Percentiles rank a stretch among this genome's conserved stretches.
Conservation (phyloP, 1,140 invertebrate genomes). For the Plectrocnemia conspersa region DNA sequence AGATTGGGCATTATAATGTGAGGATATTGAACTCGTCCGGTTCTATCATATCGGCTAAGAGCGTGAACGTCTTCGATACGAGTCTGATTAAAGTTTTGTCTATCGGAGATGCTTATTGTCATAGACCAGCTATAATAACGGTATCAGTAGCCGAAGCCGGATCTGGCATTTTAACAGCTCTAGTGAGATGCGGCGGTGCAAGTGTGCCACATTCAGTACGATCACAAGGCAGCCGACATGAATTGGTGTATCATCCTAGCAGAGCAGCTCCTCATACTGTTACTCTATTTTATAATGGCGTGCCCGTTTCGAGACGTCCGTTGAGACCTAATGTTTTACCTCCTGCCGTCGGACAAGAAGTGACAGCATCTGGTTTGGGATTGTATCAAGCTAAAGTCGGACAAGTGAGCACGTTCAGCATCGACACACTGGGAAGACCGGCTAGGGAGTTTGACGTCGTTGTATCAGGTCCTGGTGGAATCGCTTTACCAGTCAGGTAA, state of each 20-base stretch:
- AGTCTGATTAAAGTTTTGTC: slow-evolving; percentile 72
- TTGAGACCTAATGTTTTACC: slow-evolving; percentile 52
- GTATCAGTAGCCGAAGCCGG: slow-evolving; percentile 72
- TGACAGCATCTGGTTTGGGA: slow-evolving; percentile 70
- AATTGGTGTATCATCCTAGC: slow-evolving; percentile 82
- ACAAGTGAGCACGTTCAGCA: slow-evolving; percentile 79
- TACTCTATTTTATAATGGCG: slow-evolving; percentile 71
- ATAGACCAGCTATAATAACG: slow-evolving; percentile 74
- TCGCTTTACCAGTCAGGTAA: slow-evolving; percentile 76
- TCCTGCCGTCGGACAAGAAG: slow-evolving; percentile 64
- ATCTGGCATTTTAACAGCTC: slow-evolving; percentile 72
- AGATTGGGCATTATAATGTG: slow-evolving; percentile 53
- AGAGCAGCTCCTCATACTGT: slow-evolving; percentile 77
- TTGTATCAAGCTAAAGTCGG: slow-evolving; percentile 78
- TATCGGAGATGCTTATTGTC: slow-evolving; percentile 73
- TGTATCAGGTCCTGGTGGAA: slow-evolving; percentile 80
- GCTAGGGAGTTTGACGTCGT: slow-evolving; percentile 89
- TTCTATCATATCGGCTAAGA: slow-evolving; percentile 48
- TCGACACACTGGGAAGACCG: slow-evolving; percentile 78
- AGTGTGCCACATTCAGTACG: slow-evolving; percentile 75
- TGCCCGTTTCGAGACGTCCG: slow-evolving; percentile 57
- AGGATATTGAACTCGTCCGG: slow-evolving; percentile 44
- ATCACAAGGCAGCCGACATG: slow-evolving; percentile 65
- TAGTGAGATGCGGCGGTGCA: slow-evolving; percentile 71
- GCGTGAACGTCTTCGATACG: slow-evolving; percentile 83